Evolutionary conservation across 1,140 invertebrate species (phyloP), one percentile per base, ranked within the genome.

Genomic region (Rhagoletis zephyria): DNA sequence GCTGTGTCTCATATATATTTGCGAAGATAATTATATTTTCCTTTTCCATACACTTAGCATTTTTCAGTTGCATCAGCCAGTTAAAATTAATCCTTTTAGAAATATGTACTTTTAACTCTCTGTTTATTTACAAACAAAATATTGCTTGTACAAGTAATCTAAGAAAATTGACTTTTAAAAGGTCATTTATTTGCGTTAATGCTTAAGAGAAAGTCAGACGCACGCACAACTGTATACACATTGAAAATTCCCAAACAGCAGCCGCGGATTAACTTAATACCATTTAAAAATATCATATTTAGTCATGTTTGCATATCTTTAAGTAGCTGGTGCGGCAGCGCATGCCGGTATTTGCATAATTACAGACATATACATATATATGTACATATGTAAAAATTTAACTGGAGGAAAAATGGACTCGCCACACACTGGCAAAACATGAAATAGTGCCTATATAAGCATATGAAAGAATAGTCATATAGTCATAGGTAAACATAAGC

Each of bases 231-330:
- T 81, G 74, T 59, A n/a, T n/a, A 56, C 48, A 81, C 74, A 56
- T 6, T 12, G 70, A 10, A 48, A 56, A 81, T 56, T 56, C 74
- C n/a, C 4, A 81, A 56, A 81, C 74, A 51, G 74, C 74, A 81
- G 74, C 74, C 74, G 48, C 74, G 48, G 74, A 81, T 81, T 56
- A 81, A 10, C 48, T 56, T 56, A 81, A 81, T 81, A n/a, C 48
- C 45, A 48, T 74, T 74, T 74, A 74, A 42, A 48, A 74, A 45
- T 74, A 16, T 74, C 42, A 45, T 74, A 16, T 48, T 74, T 74
- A 4, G 40, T 42, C 14, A 70, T 45, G 65, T 4, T 67, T 67
- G 16, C 63, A 64, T 19, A 19, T 64, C n/a, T 30, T 30, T 30
- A 30, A 30, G 30, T 30, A 30, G 30, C 30, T 30, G 30, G 1